Percentiles rank a stretch among this genome's conserved stretches.
Conservation (phyloP, 1,140 invertebrate genomes). For the Theocolax elegans region DNA sequence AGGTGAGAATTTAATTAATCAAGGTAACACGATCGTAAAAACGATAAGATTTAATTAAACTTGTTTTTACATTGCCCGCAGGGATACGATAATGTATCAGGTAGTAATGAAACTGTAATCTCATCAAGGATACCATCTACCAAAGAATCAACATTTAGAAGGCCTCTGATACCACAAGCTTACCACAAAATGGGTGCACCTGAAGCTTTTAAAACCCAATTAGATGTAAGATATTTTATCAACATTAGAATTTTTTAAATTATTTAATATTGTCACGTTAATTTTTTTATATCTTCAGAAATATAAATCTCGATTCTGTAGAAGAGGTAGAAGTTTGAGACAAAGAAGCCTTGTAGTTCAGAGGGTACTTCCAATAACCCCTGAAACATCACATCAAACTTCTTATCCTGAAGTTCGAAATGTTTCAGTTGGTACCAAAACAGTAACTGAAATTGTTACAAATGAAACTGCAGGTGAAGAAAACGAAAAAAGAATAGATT, state of each 20-base stretch:
- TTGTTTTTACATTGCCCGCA: slow-evolving; percentile 43
- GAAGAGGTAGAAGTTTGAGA: slow-evolving; percentile 65
- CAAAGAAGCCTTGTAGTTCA: slow-evolving; percentile 72
- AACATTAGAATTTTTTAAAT: too few species aligned
- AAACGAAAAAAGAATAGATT: not conserved
- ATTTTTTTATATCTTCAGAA: slow-evolving; percentile 54
- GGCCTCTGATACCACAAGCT: slow-evolving; percentile 62
- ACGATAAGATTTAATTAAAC: slow-evolving; percentile 14
- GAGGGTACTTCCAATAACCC: slow-evolving; percentile 68
- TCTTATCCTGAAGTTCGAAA: slow-evolving; percentile 44
- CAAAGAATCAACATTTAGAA: slow-evolving; percentile 63
- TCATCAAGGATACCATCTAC: slow-evolving; percentile 60
- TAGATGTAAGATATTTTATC: slow-evolving; percentile 68
- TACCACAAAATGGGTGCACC: slow-evolving; percentile 62
- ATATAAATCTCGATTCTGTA: slow-evolving; percentile 65
- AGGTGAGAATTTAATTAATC: slow-evolving; percentile 50
- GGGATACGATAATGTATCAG: slow-evolving; percentile 61
- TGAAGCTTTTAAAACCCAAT: slow-evolving; percentile 69
- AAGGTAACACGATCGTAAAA: slow-evolving; percentile 11
- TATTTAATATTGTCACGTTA: not conserved
- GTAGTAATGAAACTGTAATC: slow-evolving; percentile 64
- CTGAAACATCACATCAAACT: slow-evolving; percentile 54
- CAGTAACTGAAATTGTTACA: slow-evolving; percentile 37
- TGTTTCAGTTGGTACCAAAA: slow-evolving; percentile 41
- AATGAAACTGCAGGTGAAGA: slow-evolving; percentile 37